phyloP scores from a whole-genome alignment of 2,797 vertebrate genomes.

The Harpagifer antarcticus region DNA sequence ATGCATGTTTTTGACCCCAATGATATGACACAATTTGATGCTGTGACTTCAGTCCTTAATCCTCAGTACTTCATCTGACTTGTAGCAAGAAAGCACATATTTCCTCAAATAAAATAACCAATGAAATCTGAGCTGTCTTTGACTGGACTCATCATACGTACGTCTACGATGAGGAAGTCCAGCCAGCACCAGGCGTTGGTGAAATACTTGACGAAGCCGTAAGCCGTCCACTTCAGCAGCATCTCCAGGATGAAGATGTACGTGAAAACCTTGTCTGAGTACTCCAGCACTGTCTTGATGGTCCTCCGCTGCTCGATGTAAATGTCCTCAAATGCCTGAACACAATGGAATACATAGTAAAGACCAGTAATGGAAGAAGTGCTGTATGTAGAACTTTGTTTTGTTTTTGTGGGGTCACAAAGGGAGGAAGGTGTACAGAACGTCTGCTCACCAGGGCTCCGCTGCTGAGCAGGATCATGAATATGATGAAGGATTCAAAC shows the following conservation, averaged over 20 bases:
- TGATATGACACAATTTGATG: too few relatives aligned
- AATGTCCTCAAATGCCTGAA: slow-evolving; percentile 97
- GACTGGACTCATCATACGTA: slow-evolving; percentile 81
- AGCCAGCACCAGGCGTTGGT: slow-evolving; percentile 99
- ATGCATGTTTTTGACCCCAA: too few relatives aligned
- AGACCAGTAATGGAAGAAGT: too few relatives aligned
- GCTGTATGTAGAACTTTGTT: too few relatives aligned
- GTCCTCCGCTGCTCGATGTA: slow-evolving; percentile 95
- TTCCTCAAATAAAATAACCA: background rate
- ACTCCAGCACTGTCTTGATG: slow-evolving; percentile 95
- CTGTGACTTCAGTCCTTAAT: too few relatives aligned
- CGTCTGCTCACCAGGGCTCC: slow-evolving; percentile 91
- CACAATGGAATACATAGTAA: background rate
- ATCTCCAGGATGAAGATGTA: slow-evolving; percentile 99
- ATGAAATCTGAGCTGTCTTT: background rate
- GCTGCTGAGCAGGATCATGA: slow-evolving; percentile 99
- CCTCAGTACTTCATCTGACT: too few relatives aligned
- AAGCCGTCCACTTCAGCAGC: slow-evolving; percentile 98
- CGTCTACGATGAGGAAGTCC: slow-evolving; percentile 98
- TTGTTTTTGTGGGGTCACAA: background rate
- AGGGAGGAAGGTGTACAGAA: background rate
- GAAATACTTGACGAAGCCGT: slow-evolving; percentile 97
- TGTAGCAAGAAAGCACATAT: background rate
- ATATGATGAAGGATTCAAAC: slow-evolving; percentile 99
- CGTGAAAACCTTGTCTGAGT: slow-evolving; percentile 97